Evolutionary conservation across 92 coral and sea anemone genomes (phyloP), one percentile per base, ranked within the genome.

Genomic region (Palythoa grandis): DNA sequence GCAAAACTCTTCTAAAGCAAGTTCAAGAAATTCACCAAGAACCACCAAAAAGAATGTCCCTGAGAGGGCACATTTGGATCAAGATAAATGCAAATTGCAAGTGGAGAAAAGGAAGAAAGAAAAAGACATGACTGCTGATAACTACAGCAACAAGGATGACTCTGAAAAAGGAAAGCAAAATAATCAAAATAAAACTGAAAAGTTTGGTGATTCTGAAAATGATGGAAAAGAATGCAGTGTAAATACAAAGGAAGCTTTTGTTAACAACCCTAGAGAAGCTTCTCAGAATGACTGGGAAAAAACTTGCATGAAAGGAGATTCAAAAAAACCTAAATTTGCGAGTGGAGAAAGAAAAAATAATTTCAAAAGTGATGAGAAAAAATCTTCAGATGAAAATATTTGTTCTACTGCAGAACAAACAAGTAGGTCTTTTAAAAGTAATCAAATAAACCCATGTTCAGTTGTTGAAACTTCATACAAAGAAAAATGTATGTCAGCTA

Each of bases 11-110:
- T 2, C 65, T 52, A 76, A n/a, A 54, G 13, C 66, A 13, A 58
- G 47, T 54, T 70, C 85, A 23, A 80, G 47, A 47, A 52, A 65
- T 66, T 80, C 61, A 6, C 85, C 58, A 7, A 80, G 61, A 24
- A n/a, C 8, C 23, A 22, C 39, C 14, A 67, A 68, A 2, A 80
- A 68, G 8, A 23, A 52, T 19, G 25, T 70, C 48, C n/a, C 43
- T 14, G 22, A 68, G 22, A 50, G 43, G 54, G 19, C 60, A 25
- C 43, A 35, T 7, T 4, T 10, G 50, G 84, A 50, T 16, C 58
- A 68, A n/a, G 35, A 40, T 38, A 8, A 35, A 47, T 61, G 14
- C 8, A 60, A 22, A 60, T 4, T 22, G 16, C 60, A 23, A 29
- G 14, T 16, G 14, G n/a, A 67, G 23, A 47, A 11, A 66, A n/a